These are phyloP conservation scores for Aleadryas rufinucha DNA, from an alignment of 2,113 vertebrate genomes.

Conservation along the genomic window DNA sequence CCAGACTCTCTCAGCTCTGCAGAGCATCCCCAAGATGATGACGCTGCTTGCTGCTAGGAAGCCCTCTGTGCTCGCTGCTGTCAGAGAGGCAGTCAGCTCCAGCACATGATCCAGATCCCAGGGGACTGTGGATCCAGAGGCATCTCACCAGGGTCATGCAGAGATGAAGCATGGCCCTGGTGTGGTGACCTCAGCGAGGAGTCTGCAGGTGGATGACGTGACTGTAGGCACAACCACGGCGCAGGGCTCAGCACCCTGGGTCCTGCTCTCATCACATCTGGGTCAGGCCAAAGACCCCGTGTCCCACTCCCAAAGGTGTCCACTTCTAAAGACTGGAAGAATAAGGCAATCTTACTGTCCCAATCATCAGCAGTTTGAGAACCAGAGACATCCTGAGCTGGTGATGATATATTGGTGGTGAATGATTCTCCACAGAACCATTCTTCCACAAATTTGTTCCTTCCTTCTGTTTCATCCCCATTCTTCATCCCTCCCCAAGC, in stretches of 20 bases:
- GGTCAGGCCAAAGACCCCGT: not conserved
- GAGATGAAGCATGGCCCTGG: not conserved
- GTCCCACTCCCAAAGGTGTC: not conserved
- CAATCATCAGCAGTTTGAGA: not conserved
- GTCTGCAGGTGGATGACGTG: not conserved
- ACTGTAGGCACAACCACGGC: not conserved
- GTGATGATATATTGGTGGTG: not conserved
- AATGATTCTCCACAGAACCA: not conserved
- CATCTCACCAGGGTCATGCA: not conserved
- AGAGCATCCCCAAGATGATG: fast-evolving
- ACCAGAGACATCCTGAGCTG: not conserved
- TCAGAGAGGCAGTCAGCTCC: not conserved
- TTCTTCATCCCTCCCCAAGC: not conserved
- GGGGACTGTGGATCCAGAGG: not conserved
- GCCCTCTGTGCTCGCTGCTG: fast-evolving
- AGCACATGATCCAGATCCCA: not conserved
- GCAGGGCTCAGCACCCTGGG: not conserved
- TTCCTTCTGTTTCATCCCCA: not conserved
- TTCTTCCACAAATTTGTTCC: not conserved
- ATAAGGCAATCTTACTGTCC: not conserved
- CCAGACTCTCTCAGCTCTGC: not conserved
- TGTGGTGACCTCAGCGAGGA: not conserved
- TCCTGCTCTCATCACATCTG: not conserved
- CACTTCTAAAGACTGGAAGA: not conserved
- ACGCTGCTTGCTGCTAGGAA: not conserved